These are phyloP conservation scores for Drosophila paranaensis DNA, from an alignment of 2,888 invertebrate species.

Conservation along the genomic window DNA sequence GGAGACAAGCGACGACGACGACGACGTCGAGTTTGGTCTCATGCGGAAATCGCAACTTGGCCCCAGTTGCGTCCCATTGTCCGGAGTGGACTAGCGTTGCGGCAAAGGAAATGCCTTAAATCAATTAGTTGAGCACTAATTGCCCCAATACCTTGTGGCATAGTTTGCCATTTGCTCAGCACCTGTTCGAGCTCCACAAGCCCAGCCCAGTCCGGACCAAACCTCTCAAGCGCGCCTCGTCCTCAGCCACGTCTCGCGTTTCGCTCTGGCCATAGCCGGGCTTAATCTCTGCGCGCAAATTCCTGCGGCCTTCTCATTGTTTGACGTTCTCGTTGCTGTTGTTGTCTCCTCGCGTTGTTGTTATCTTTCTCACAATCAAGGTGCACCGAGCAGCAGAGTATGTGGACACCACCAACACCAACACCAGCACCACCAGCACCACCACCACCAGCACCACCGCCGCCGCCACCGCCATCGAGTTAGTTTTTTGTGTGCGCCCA, in stretches of 20 bases:
- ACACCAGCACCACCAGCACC: slow-evolving; percentile 12
- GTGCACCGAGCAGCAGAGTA: slow-evolving; percentile 61
- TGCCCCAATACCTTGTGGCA: slow-evolving; percentile 85
- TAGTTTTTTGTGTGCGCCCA: slow-evolving; percentile 36
- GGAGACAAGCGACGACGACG: slow-evolving; percentile 66
- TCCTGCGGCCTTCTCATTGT: slow-evolving; percentile 79
- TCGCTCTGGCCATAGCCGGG: slow-evolving; percentile 40
- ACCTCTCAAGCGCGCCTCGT: slow-evolving; percentile 10
- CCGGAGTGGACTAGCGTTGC: slow-evolving; percentile 49
- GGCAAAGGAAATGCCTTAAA: slow-evolving; percentile 85
- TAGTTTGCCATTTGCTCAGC: slow-evolving; percentile 80
- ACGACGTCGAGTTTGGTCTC: slow-evolving; percentile 59
- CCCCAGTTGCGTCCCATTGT: slow-evolving; percentile 32
- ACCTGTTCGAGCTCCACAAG: slow-evolving; percentile 62
- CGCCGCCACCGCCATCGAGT: slow-evolving; percentile 38
- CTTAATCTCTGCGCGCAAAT: slow-evolving; percentile 76
- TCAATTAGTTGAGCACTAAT: slow-evolving; percentile 85
- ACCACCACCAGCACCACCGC: slow-evolving; percentile 24
- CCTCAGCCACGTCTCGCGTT: slow-evolving; percentile 1
- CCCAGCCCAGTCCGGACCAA: slow-evolving; percentile 1
- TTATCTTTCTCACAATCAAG: slow-evolving; percentile 81
- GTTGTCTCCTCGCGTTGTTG: slow-evolving; percentile 63
- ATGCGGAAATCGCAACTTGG: slow-evolving; percentile 68
- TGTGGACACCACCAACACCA: slow-evolving; percentile 43
- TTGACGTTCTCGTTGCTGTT: slow-evolving; percentile 39